A percentile compares a stretch with the other conserved stretches of the same genome.
Conservation (phyloP, 2,888 invertebrate species). For the Actias luna region DNA sequence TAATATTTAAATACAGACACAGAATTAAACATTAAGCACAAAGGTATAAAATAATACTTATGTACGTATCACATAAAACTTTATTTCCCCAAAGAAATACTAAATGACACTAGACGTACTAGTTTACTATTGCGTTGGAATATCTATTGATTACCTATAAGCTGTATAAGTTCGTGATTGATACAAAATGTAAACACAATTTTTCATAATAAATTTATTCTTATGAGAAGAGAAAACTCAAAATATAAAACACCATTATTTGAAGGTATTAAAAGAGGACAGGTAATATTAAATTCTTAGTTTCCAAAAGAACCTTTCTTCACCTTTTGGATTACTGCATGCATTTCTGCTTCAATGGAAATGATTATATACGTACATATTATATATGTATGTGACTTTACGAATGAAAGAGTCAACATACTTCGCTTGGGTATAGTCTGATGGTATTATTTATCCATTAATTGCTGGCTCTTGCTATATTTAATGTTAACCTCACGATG, state of each 20-base stretch:
- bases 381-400: too few species aligned
- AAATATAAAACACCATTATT: too few species aligned
- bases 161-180: background rate
- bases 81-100: background rate
- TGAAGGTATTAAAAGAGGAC: too few species aligned
- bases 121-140: background rate
- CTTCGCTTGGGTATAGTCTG: background rate
- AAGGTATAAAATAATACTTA: background rate
- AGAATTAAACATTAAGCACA: background rate
- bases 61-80: background rate
- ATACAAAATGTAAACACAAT: background rate
- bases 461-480: background rate
- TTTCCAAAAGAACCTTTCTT: too few species aligned
- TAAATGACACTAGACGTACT: background rate
- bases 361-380: too few species aligned
- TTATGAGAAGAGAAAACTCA: too few species aligned
- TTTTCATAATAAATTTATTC: too few species aligned
- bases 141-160: background rate
- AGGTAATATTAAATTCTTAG: too few species aligned
- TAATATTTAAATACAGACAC: background rate
- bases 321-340: too few species aligned
- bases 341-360: too few species aligned
- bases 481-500: background rate
- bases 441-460: background rate
- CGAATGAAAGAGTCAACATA: background rate